Conservation (phyloP, 2,888 invertebrate species). For the Fissipunctia ypsillon region DNA sequence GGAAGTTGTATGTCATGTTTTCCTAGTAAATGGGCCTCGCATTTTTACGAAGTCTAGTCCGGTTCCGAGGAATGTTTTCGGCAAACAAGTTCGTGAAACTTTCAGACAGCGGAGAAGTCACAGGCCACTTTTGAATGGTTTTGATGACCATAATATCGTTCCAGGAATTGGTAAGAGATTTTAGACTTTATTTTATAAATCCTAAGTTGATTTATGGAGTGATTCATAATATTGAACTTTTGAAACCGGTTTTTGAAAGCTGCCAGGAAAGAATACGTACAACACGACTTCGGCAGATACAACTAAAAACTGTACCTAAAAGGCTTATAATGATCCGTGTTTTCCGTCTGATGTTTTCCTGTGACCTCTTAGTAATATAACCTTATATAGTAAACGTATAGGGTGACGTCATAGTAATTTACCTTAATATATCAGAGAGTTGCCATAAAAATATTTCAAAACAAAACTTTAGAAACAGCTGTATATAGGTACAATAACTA, state of each 20-base stretch:
- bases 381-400: too few relatives aligned
- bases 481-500: too few relatives aligned
- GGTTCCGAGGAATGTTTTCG: conserved; percentile 23
- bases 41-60: conserved; percentile 78
- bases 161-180: background rate
- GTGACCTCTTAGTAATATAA: background rate
- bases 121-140: background rate
- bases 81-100: background rate
- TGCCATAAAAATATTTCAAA: too few relatives aligned
- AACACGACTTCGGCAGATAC: background rate
- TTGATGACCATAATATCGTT: background rate
- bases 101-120: background rate
- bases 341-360: background rate
- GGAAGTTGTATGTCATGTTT: conserved; percentile 64
- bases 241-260: background rate
- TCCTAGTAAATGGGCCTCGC: conserved; percentile 78
- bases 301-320: background rate
- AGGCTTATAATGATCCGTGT: background rate
- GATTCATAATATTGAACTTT: background rate
- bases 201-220: background rate
- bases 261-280: background rate
- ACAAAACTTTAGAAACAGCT: too few relatives aligned
- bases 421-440: too few relatives aligned
- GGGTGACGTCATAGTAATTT: too few relatives aligned
- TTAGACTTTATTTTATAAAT: background rate